Base-by-base conservation (phyloP, 2,888 invertebrate genomes). In the Platycheirus rosarum region DNA sequence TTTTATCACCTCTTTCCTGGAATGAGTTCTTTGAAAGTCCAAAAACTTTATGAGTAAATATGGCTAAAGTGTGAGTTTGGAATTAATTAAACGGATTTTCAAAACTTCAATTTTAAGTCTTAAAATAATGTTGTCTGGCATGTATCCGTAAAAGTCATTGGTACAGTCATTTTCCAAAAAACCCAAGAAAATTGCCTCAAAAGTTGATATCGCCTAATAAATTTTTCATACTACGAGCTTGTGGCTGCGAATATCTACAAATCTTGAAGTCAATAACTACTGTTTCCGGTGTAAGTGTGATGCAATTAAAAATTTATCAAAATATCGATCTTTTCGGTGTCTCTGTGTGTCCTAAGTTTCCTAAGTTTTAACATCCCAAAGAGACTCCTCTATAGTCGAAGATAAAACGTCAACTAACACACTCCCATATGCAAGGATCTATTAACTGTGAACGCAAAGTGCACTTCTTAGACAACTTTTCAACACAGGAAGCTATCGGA, bases 381-480 rank as follows among this genome's bases (percentile, higher is more conserved):
- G 1, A 16, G 18, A 18, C 5, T 6, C n/a, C n/a, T n/a, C n/a
- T n/a, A n/a, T n/a, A n/a, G n/a, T 26, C 35, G 6, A 32, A 29
- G 8, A 23, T 40, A 14, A 40, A 57, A 40, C 37, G 9, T 13
- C 2, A 40, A 55, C 55, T 55, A 32, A 14, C 0, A 32, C 16
- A 23, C 11, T 26, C 13, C 5, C 8, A 2, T 11, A 35, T 20
- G 46, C 3, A 53, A 14, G 18, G n/a, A 35, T 14, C 11, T 8
- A 65, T 49, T 32, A 32, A 53, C 35, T 53, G 8, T 11, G 42
- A 35, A 35, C 2, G 20, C 37, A 49, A 66, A 78, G 77, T 78
- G 73, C 73, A 77, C 44, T 78, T 40, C 65, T 53, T 73, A 62
- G 60, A 78, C 46, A 66, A 40, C 53, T 78, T 66, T 66, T 51